Evolutionary conservation across 1,140 invertebrate species (phyloP), one percentile per base, ranked within the genome.

Genomic region (Maniola jurtina): DNA sequence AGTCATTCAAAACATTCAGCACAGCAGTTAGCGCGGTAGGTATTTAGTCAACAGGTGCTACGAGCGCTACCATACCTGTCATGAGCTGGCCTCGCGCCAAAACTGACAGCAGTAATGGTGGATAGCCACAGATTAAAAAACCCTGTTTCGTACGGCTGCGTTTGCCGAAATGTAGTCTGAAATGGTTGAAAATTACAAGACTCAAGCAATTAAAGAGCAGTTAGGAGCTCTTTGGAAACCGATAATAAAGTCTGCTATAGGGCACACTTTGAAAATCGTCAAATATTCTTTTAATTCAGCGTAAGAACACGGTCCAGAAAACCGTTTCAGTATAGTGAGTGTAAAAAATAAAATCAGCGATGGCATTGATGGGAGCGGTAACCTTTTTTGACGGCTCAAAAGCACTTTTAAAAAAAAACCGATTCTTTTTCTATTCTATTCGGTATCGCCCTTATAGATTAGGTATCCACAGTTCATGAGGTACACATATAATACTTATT

Each of bases 51-150:
- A 40, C 54, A 66, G 58, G 65, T 62, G 64, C 45, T 14, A 48
- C 58, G 70, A 74, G 71, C 71, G 61, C 66, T 76, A 74, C 66
- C 72, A 16, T 55, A 36, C 9, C 54, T 73, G 76, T 76, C 74
- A 76, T 60, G 55, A 45, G 69, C 64, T 85, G 83, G 81, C 81
- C 73, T 67, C 45, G 73, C 77, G 81, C 83, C 83, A 86, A 85
- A 75, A 77, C 66, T 82, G 79, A 81, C 79, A 79, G 69, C 67
- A 42, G 66, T 73, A 74, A 81, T 74, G 75, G 76, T 63, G 71
- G 63, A 68, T 65, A 70, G 64, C 73, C 71, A 76, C 71, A 73
- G 73, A 70, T 65, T 72, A 75, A 71, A 73, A 68, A 66, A 45
- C 42, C 42, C 13, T n/a, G 9, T 45, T 45, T 45, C 42, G 13